Percentiles rank a stretch among this genome's conserved stretches.
phyloP scores from a whole-genome alignment of 37 sponge, comb jelly and placozoan genomes.

The Bolinopsis microptera region DNA sequence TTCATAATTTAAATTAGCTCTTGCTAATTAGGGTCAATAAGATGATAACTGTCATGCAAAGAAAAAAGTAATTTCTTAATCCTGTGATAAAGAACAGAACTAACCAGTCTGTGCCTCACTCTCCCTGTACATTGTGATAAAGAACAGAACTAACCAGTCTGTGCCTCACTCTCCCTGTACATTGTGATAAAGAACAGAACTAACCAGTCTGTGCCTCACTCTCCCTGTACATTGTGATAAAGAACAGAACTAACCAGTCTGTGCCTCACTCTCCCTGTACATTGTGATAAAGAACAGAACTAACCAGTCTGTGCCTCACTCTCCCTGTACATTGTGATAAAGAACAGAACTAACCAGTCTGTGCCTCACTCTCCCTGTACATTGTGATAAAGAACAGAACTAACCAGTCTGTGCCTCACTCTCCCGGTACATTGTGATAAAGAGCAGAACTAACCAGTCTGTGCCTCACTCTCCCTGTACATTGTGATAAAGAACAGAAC shows the following conservation, averaged over 20 bases:
- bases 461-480: constrained; percentile 86
- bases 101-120: constrained; percentile 87
- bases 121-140: constrained; percentile 76
- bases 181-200: too few species aligned
- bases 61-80: too few species aligned
- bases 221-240: constrained; percentile 76
- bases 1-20: too few species aligned
- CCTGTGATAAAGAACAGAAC: neutral
- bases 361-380: constrained; percentile 86
- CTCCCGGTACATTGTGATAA: constrained; percentile 76
- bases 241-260: too few species aligned
- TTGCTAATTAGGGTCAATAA: too few species aligned
- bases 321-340: constrained; percentile 76
- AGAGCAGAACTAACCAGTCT: too few species aligned
- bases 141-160: too few species aligned
- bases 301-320: constrained; percentile 90
- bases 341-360: too few species aligned
- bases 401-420: constrained; percentile 90
- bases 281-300: too few species aligned
- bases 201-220: constrained; percentile 90
- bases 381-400: too few species aligned
- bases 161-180: constrained; percentile 86
- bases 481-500: too few species aligned
- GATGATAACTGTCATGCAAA: too few species aligned
- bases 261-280: constrained; percentile 86